Conservation (phyloP, 37 sponge, comb jelly and placozoan species). For the Spongilla lacustris region DNA sequence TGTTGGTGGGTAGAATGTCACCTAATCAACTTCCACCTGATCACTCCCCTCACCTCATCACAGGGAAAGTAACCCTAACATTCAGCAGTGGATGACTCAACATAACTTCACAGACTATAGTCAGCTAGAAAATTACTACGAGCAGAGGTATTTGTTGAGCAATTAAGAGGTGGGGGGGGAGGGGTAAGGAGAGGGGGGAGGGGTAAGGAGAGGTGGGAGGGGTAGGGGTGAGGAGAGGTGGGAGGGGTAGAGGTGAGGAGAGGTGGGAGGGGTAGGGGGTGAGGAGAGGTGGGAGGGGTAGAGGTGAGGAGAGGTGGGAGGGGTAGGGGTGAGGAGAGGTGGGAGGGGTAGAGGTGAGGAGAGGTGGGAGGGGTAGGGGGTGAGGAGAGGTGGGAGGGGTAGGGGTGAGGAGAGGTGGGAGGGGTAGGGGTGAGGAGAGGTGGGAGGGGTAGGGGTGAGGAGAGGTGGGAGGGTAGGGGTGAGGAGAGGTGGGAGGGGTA, state of each 20-base stretch:
- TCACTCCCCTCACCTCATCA: neutral
- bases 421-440: neutral
- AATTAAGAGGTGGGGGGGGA: neutral
- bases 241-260: neutral
- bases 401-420: neutral
- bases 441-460: too few relatives aligned
- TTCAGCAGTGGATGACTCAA: constrained; percentile 78
- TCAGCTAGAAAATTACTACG: constrained; percentile 90
- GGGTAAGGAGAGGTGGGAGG: neutral
- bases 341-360: too few relatives aligned
- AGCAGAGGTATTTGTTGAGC: constrained; percentile 59
- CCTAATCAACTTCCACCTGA: too few relatives aligned
- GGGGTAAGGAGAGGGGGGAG: too few relatives aligned
- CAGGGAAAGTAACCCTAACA: constrained; percentile 80
- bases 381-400: too few relatives aligned
- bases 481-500: too few relatives aligned
- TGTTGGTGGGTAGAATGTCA: constrained; percentile 60
- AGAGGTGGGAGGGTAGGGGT: too few relatives aligned
- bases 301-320: too few relatives aligned
- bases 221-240: neutral
- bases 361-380: too few relatives aligned
- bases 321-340: too few relatives aligned
- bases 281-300: neutral
- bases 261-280: neutral
- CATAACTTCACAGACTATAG: constrained; percentile 70